Base-by-base conservation (phyloP, 2,113 vertebrate genomes). In the Hemicordylus capensis region DNA sequence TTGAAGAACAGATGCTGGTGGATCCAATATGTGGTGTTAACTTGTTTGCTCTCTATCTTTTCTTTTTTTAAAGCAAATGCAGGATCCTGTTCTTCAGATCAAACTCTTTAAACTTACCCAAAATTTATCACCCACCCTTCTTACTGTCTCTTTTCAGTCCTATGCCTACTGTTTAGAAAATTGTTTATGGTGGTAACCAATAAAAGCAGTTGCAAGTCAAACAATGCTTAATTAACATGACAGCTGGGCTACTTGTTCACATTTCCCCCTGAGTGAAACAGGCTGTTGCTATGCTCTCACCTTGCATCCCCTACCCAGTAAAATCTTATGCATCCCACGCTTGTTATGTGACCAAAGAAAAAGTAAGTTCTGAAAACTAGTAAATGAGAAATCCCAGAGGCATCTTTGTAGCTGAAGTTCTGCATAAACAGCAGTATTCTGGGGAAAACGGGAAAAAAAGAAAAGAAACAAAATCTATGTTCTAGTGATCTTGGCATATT, bases 191-290 rank as follows among this genome's bases (percentile, higher is more conserved):
- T 0, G 0, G 24, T 66, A 6, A 63, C 64, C 31, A 44, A 20
- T 67, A 51, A 58, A 78, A 42, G 76, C 11, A 61, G 6, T 82
- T 80, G 37, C 83, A 81, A 44, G 61, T 26, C 28, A 63, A 77
- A n/a, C 11, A 85, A 26, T 72, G 58, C 42, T 61, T 78, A 48
- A 69, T 83, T 79, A 80, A 67, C 67, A 80, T 44, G 85, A 67
- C 19, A 83, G 28, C 37, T 90, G 70, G 19, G 46, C n/a, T 1
- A 19, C 24, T 77, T 78, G 31, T 56, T 56, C 28, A 14, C 22
- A 80, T 79, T 2, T 42, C 56, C 64, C 86, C 81, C 3, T 59
- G 39, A 64, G 26, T 42, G 6, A 51, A 54, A 56, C 79, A 44
- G 56, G 24, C 17, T 77, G 58, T 78, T 89, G 79, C 78, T 51